Base-by-base conservation (phyloP, 2,888 invertebrate species). In the Sisyra terminalis region DNA sequence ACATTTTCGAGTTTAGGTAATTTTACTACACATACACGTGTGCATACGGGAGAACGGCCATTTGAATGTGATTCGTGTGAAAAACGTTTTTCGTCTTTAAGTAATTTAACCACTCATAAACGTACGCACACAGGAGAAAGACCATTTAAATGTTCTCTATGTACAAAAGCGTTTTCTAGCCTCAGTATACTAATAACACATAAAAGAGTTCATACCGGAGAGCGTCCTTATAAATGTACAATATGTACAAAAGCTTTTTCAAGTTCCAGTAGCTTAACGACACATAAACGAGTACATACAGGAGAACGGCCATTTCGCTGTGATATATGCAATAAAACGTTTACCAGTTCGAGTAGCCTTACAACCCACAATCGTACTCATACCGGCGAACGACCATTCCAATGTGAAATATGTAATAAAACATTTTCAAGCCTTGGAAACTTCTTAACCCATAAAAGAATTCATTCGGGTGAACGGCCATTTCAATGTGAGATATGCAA, bases 301-400 rank as follows among this genome's bases (percentile, higher is more conserved):
- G 35, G 35, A 13, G 35, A 35, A 10, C 13, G 16, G 16, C 35
- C 35, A 15, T 35, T 35, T 35, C 13, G 14, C 8, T 35, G 35
- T 35, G 16, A 14, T 35, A 15, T 35, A 15, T 35, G 35, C 16
- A 35, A 15, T 6, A 35, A 35, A 35, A 35, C 35, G 15, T 35
- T 35, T 35, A 15, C 35, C 13, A 35, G 14, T 2, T 35, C 35
- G 10, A 15, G 14, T 7, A 35, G 16, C 13, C 13, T 35, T 11
- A 35, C 13, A 35, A 8, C 16, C 8, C 35, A 35, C 13, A 15
- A 15, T 8, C 13, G 16, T 9, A 35, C 35, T 9, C 35, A 35
- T 35, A 24, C 24, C 24, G 24, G 24, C 7, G 24, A 24, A 24
- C 24, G 24, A 24, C 24, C 24, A 7, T 24, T 24, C 7, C 24